Evolutionary conservation across 2,113 vertebrate genomes (phyloP).

Genomic region (Hymenochirus boettgeri): DNA sequence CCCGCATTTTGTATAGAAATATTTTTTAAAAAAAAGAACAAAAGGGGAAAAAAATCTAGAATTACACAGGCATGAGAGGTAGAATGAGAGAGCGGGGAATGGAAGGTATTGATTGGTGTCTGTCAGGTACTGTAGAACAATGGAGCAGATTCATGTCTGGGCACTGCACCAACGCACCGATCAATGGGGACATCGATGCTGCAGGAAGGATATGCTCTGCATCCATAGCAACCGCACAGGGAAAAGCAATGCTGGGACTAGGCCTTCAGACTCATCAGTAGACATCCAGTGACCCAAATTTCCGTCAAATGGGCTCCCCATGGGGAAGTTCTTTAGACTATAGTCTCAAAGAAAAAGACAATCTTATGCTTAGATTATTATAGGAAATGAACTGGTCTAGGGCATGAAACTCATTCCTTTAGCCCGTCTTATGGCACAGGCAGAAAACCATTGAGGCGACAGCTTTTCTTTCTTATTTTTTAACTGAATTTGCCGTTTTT

Average conservation of each 20-base stretch:
- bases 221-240: slow-evolving; percentile 46
- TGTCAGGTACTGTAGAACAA: slow-evolving; percentile 47
- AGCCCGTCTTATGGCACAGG: too few species aligned
- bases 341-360: background rate
- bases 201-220: slow-evolving; percentile 44
- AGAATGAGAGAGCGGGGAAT: slow-evolving; percentile 28
- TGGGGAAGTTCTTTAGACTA: background rate
- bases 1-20: background rate
- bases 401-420: too few species aligned
- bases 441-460: too few species aligned
- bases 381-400: too few species aligned
- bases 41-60: slow-evolving; percentile 18
- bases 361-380: too few species aligned
- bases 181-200: slow-evolving; percentile 48
- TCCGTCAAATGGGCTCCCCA: slow-evolving; percentile 18
- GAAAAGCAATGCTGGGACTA: slow-evolving; percentile 12
- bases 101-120: slow-evolving; percentile 47
- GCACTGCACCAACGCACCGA: slow-evolving; percentile 46
- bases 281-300: slow-evolving; percentile 31
- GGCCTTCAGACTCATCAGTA: slow-evolving; percentile 15
- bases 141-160: slow-evolving; percentile 45
- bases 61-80: slow-evolving; percentile 36
- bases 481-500: too few species aligned
- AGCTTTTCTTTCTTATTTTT: too few species aligned
- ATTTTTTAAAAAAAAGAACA: slow-evolving; percentile 5